A percentile compares a stretch with the other conserved stretches of the same genome.
phyloP scores from a whole-genome alignment of 1,140 invertebrate genomes.

The Saccostrea echinata region DNA sequence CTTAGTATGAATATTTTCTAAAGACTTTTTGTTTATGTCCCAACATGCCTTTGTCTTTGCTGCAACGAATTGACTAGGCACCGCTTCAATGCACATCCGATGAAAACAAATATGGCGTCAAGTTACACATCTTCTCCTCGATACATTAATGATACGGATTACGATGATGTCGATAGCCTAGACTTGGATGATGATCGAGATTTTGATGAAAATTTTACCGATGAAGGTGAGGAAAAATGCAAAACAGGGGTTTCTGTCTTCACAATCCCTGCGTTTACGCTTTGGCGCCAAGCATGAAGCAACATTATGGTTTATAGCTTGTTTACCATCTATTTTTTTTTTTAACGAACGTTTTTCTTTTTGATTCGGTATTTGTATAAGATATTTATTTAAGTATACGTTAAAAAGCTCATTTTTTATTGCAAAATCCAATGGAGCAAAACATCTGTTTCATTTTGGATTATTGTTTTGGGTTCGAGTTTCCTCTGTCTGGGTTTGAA shows the following conservation, averaged over 20 bases:
- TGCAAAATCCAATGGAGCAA: too few species aligned
- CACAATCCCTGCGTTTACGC: not conserved
- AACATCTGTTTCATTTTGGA: too few species aligned
- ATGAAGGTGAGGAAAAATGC: conserved; percentile 72
- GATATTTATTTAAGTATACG: not conserved
- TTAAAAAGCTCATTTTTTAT: not conserved
- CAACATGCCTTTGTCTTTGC: too few species aligned
- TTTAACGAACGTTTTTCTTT: not conserved
- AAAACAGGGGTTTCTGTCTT: not conserved
- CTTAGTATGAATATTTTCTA: too few species aligned
- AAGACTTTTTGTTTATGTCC: too few species aligned
- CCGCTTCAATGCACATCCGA: conserved; percentile 30
- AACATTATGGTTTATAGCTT: not conserved
- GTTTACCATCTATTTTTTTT: not conserved
- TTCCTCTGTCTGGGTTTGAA: not conserved
- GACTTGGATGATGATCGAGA: conserved; percentile 73
- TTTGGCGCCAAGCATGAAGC: not conserved
- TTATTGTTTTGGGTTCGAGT: not conserved
- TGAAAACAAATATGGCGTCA: conserved; percentile 58
- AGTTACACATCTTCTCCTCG: conserved; percentile 67
- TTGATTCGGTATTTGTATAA: too few species aligned
- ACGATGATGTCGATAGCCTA: conserved; percentile 71
- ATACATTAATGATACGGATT: conserved; percentile 70
- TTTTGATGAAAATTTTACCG: conserved; percentile 68
- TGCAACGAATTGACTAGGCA: not conserved